Percentiles rank a stretch among this genome's conserved stretches.
Evolutionary conservation across 2,113 vertebrate species (phyloP).

Genomic region (Oryzias melastigma): DNA sequence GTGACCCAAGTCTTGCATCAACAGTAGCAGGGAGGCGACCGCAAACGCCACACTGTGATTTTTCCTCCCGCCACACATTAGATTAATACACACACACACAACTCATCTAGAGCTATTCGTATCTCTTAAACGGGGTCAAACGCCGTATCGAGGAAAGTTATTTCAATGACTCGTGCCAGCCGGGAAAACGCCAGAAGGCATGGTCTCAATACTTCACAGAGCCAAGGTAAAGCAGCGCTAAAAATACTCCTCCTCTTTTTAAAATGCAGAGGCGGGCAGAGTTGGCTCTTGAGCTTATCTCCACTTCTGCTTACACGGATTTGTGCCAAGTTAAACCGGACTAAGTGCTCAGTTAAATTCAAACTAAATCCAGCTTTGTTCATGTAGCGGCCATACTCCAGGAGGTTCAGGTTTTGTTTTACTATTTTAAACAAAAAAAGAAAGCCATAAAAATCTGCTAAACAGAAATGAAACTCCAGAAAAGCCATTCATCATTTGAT

Average conservation of each 20-base stretch:
- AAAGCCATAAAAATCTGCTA: constrained; percentile 2
- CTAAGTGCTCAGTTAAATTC: constrained; percentile 35
- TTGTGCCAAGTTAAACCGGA: constrained; percentile 24
- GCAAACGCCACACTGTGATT: constrained; percentile 1
- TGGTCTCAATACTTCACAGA: constrained; percentile 63
- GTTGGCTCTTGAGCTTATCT: constrained; percentile 50
- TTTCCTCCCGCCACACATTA: constrained; percentile 20
- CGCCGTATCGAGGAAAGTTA: constrained; percentile 67
- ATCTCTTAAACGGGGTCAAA: constrained; percentile 69
- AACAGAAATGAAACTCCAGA: too few relatives aligned
- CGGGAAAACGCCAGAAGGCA: constrained; percentile 59
- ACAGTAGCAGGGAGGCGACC: constrained; percentile 20
- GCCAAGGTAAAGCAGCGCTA: constrained; percentile 62
- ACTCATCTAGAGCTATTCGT: constrained; percentile 56
- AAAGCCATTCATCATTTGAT: too few relatives aligned
- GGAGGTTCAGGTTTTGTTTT: constrained; percentile 21
- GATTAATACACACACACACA: constrained; percentile 39
- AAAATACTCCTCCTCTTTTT: constrained; percentile 56
- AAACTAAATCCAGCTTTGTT: constrained; percentile 48
- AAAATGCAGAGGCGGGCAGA: constrained; percentile 59
- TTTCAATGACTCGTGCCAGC: constrained; percentile 69
- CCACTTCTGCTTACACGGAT: constrained; percentile 51
- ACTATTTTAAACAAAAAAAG: neutral
- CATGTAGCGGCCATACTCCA: constrained; percentile 14
- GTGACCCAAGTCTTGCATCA: constrained; percentile 40